Percentiles rank a stretch among this genome's conserved stretches.
Conservation (phyloP, 2,888 invertebrate species). For the Glaucopsyche alexis region DNA sequence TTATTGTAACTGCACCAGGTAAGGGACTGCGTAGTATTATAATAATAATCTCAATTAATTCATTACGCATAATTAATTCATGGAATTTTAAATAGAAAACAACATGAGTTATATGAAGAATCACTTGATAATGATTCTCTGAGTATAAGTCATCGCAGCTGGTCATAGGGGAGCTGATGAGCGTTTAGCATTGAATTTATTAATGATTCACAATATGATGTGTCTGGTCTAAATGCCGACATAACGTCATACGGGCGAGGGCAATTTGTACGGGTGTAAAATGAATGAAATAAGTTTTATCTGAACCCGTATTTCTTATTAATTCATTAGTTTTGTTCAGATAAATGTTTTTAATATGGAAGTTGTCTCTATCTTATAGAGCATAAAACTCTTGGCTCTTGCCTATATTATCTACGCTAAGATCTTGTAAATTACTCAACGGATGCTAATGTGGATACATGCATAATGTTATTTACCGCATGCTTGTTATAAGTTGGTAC, state of each 20-base stretch:
- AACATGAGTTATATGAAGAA: background rate
- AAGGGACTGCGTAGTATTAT: background rate
- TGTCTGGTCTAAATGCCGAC: constrained; percentile 46
- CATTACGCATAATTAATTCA: constrained; percentile 10
- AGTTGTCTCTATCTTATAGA: no score
- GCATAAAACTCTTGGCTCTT: no score
- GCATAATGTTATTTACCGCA: no score
- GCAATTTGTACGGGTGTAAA: constrained; percentile 34
- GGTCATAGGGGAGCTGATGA: constrained; percentile 42
- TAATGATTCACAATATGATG: constrained; percentile 40
- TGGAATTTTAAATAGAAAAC: background rate
- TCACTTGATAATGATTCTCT: constrained; percentile 34
- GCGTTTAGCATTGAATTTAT: constrained; percentile 43
- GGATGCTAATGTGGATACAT: no score
- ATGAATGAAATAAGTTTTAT: constrained; percentile 39
- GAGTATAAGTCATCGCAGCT: constrained; percentile 35
- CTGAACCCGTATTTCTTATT: constrained; percentile 37
- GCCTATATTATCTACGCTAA: no score
- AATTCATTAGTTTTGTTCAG: constrained; percentile 16
- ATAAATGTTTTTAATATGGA: no score
- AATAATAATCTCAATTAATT: no score
- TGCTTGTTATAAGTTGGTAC: no score
- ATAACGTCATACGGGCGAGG: constrained; percentile 45
- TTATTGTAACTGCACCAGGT: background rate
- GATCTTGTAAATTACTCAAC: no score